These are phyloP conservation scores for Drosophila biarmipes DNA, from an alignment of 1,140 invertebrate genomes.

Conservation along the genomic window DNA sequence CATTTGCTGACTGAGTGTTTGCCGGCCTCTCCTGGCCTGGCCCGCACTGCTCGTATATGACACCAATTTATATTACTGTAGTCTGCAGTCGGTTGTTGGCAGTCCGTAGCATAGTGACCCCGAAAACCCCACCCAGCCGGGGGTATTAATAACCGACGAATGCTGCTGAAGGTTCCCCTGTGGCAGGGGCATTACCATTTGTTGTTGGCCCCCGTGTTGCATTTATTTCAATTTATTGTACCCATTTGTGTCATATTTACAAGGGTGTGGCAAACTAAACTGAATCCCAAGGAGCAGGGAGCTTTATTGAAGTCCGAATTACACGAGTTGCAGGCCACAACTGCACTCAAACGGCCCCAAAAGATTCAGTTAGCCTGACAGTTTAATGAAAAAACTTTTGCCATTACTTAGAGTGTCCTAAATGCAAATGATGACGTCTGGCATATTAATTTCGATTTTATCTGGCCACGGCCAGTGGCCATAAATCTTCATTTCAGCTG, in stretches of 20 bases:
- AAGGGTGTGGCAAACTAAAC: constrained; percentile 35
- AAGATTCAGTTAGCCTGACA: constrained; percentile 55
- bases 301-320: constrained; percentile 32
- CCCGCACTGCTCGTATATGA: constrained; percentile 41
- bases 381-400: constrained; percentile 69
- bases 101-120: constrained; percentile 17
- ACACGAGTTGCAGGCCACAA: constrained; percentile 44
- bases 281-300: constrained; percentile 4
- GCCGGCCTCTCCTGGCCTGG: neutral
- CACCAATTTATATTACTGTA: constrained; percentile 57
- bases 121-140: neutral
- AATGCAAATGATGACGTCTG: constrained; percentile 72
- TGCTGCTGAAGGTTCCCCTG: constrained; percentile 60
- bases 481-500: constrained; percentile 62
- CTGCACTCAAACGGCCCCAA: neutral
- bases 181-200: constrained; percentile 34
- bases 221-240: constrained; percentile 59
- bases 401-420: constrained; percentile 58
- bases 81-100: neutral
- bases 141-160: constrained; percentile 50
- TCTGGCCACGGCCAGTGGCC: constrained; percentile 24
- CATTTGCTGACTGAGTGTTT: constrained; percentile 32
- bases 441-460: constrained; percentile 63
- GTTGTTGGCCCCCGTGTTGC: constrained; percentile 39
- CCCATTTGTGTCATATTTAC: constrained; percentile 63